phyloP scores from a whole-genome alignment of 2,888 invertebrate species.

The Patella pellucida region DNA sequence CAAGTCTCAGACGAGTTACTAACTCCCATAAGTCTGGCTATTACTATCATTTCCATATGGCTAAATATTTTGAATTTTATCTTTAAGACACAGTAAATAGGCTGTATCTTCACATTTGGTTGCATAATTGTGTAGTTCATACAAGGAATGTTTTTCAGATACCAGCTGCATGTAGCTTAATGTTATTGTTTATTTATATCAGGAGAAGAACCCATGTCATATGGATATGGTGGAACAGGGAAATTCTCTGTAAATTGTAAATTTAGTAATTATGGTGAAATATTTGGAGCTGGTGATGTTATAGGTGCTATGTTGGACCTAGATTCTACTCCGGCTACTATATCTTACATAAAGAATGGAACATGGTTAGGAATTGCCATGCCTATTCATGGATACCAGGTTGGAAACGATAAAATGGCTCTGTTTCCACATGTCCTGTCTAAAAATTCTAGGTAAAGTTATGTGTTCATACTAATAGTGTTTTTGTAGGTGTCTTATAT shows the following conservation, averaged over 20 bases:
- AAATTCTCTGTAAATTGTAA: conserved; percentile 83
- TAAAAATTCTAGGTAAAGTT: conserved; percentile 80
- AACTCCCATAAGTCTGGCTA: no score
- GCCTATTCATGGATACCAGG: conserved; percentile 78
- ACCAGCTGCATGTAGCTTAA: no score
- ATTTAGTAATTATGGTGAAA: conserved; percentile 83
- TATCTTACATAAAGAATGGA: conserved; percentile 89
- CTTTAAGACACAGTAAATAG: no score
- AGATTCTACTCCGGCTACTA: conserved; percentile 79
- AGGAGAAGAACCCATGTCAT: conserved; percentile 82
- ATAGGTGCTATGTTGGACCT: conserved; percentile 81
- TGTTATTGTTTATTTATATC: conserved; percentile 19
- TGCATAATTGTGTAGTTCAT: no score
- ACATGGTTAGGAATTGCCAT: conserved; percentile 82
- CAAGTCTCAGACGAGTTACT: no score
- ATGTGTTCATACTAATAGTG: neutral
- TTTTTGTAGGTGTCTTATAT: no score
- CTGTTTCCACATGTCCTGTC: conserved; percentile 91
- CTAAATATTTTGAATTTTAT: no score
- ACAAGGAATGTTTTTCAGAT: no score
- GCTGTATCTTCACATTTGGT: no score
- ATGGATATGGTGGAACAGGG: conserved; percentile 88
- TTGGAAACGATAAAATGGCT: conserved; percentile 76
- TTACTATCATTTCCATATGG: no score
- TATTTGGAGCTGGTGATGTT: conserved; percentile 84